A percentile compares a stretch with the other conserved stretches of the same genome.
Conservation (phyloP, 2,888 invertebrate genomes). For the Agrochola lota region DNA sequence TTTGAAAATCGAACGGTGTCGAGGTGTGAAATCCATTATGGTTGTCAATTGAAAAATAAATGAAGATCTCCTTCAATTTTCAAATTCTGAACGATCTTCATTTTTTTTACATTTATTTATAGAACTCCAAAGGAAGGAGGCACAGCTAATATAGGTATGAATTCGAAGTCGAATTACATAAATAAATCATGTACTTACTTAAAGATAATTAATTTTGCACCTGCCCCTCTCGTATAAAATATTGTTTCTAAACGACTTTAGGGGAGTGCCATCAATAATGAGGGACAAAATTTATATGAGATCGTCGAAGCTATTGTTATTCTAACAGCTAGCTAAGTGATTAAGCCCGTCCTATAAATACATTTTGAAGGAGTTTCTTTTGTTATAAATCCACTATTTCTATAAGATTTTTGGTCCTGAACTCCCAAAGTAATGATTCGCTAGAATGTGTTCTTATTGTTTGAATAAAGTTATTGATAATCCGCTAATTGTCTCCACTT, state of each 20-base stretch:
- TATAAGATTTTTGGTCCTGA: neutral
- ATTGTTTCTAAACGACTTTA: conserved; percentile 34
- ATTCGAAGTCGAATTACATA: conserved; percentile 15
- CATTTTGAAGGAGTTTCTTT: neutral
- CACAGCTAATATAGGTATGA: neutral
- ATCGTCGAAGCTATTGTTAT: conserved; percentile 28
- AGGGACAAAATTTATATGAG: conserved; percentile 36
- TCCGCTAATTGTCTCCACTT: neutral
- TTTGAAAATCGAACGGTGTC: neutral
- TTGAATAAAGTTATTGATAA: neutral
- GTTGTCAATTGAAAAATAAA: neutral
- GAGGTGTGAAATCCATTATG: neutral
- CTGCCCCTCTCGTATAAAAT: conserved; percentile 33
- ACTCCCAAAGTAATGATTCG: neutral
- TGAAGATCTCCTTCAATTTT: neutral
- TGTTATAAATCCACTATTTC: neutral
- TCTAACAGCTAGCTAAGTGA: conserved; percentile 20
- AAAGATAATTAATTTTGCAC: conserved; percentile 49
- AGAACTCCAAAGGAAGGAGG: neutral
- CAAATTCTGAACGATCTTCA: neutral
- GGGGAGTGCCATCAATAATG: conserved; percentile 49
- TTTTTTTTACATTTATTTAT: neutral
- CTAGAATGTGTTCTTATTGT: neutral
- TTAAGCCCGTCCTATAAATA: conserved; percentile 7
- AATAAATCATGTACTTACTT: conserved; percentile 41